These are phyloP conservation scores for Eristalis intricaria DNA, from an alignment of 2,888 invertebrate genomes.

Conservation along the genomic window DNA sequence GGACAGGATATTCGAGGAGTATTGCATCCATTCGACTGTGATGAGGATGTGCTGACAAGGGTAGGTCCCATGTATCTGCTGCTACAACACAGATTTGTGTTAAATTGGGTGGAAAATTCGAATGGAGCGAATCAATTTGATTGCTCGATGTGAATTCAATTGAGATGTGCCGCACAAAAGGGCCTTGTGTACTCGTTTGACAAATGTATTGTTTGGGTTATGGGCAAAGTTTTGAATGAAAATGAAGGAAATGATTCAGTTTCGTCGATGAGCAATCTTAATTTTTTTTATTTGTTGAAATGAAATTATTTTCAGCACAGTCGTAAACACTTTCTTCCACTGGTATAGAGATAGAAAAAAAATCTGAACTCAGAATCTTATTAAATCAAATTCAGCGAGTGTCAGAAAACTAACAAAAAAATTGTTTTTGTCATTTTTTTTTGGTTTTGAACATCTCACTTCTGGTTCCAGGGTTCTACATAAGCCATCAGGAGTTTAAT, in stretches of 20 bases:
- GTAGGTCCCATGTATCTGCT: conserved; percentile 46
- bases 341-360: no score
- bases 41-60: conserved; percentile 49
- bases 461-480: no score
- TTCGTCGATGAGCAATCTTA: not conserved
- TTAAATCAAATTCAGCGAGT: no score
- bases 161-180: conserved; percentile 58
- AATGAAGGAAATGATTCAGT: conserved; percentile 13
- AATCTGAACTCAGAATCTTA: no score
- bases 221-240: conserved; percentile 7
- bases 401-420: no score
- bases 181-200: conserved; percentile 50
- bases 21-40: conserved; percentile 53
- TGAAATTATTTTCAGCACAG: not conserved
- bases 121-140: conserved; percentile 70
- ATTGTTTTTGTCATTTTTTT: no score
- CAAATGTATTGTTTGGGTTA: conserved; percentile 41
- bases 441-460: no score
- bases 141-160: conserved; percentile 69
- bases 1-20: conserved; percentile 63
- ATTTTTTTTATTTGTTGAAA: not conserved
- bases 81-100: conserved; percentile 56
- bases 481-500: no score
- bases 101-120: conserved; percentile 71
- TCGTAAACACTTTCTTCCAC: no score